These are phyloP conservation scores for Stictocephala bisonia DNA, from an alignment of 2,888 invertebrate genomes.

Conservation along the genomic window DNA sequence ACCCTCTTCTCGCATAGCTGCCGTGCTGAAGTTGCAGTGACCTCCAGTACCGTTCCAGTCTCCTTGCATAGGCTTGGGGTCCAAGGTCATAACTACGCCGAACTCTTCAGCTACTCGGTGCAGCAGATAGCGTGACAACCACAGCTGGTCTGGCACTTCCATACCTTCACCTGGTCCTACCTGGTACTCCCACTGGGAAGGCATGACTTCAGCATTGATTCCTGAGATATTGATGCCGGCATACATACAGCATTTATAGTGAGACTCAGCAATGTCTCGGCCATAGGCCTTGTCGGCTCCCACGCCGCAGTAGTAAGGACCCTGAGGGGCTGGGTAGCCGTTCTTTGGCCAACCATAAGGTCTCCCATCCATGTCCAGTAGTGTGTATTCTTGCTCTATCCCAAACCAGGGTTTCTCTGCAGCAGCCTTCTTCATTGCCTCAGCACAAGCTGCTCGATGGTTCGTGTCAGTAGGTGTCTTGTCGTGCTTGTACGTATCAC, in stretches of 20 bases:
- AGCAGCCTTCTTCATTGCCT: slow-evolving; percentile 70
- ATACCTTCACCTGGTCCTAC: slow-evolving; percentile 74
- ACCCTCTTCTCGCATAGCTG: slow-evolving; percentile 67
- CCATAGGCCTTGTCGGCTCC: slow-evolving; percentile 82
- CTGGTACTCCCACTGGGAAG: slow-evolving; percentile 78
- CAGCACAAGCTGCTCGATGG: slow-evolving; percentile 66
- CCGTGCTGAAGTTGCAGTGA: slow-evolving; percentile 70
- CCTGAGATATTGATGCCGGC: slow-evolving; percentile 83
- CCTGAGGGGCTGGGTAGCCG: slow-evolving; percentile 67
- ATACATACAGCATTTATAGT: slow-evolving; percentile 81
- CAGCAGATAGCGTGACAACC: slow-evolving; percentile 71
- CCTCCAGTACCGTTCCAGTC: slow-evolving; percentile 72
- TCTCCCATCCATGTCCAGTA: slow-evolving; percentile 69
- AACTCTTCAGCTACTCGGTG: slow-evolving; percentile 72
- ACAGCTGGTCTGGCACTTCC: slow-evolving; percentile 71
- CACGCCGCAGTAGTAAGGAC: slow-evolving; percentile 87
- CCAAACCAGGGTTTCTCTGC: slow-evolving; percentile 79
- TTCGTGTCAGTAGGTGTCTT: slow-evolving; percentile 69
- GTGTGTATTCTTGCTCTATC: slow-evolving; percentile 76
- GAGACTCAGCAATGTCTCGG: slow-evolving; percentile 85
- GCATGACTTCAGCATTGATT: slow-evolving; percentile 86
- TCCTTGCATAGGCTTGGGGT: slow-evolving; percentile 65
- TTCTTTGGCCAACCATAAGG: slow-evolving; percentile 82
- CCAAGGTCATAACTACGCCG: slow-evolving; percentile 69
- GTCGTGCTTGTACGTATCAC: slow-evolving; percentile 79